phyloP scores from a whole-genome alignment of 2,113 vertebrate species.

The Sarotherodon lohbergeri region DNA sequence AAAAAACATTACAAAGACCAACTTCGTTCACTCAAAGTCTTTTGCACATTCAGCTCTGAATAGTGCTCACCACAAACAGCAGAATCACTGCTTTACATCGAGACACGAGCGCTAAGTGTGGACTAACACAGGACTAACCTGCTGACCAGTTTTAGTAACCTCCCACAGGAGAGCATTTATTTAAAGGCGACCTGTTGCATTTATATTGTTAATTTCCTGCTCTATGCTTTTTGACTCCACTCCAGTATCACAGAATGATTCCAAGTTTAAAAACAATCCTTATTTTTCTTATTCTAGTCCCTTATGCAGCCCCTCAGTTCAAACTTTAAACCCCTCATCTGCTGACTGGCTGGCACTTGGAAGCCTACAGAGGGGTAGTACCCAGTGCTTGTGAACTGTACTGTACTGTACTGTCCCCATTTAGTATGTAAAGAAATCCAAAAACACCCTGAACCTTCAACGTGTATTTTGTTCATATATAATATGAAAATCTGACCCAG shows the following conservation, averaged over 20 bases:
- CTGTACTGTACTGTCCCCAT: neutral
- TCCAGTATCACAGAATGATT: neutral
- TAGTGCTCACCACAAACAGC: neutral
- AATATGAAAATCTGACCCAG: neutral
- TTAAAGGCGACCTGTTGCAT: rapidly evolving
- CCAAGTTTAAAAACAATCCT: neutral
- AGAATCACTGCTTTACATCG: neutral
- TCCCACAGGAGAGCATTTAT: neutral
- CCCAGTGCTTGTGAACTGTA: neutral
- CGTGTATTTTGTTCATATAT: rapidly evolving
- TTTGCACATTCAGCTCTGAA: neutral
- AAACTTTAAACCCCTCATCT: neutral
- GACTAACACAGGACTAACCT: neutral
- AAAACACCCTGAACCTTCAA: neutral
- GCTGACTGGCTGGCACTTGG: neutral
- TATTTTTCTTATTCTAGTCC: neutral
- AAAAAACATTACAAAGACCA: slow-evolving; percentile 3
- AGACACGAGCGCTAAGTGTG: neutral
- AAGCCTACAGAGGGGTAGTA: neutral
- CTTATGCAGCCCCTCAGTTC: neutral
- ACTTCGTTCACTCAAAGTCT: slow-evolving; percentile 14
- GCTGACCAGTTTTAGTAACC: neutral
- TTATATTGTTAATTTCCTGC: neutral
- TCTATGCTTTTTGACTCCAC: neutral
- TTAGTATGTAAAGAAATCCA: neutral